These are phyloP conservation scores for Chondrosia reniformis DNA, from an alignment of 37 sponge, comb jelly and placozoan genomes.

Conservation along the genomic window DNA sequence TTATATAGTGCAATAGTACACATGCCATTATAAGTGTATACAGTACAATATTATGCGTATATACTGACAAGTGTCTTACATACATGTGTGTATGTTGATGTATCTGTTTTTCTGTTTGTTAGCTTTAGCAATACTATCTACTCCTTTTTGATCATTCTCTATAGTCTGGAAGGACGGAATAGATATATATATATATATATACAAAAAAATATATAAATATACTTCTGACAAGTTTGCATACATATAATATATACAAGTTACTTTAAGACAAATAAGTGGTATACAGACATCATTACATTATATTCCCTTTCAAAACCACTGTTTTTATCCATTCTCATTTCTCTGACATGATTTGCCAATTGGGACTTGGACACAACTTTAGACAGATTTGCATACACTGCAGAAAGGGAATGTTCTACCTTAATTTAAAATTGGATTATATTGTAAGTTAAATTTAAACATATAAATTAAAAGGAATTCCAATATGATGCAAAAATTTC, in stretches of 20 bases:
- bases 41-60: no score
- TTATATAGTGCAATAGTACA: no score
- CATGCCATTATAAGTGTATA: no score
- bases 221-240: no score
- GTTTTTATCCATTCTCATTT: background rate
- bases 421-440: no score
- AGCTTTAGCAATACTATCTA: background rate
- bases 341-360: background rate
- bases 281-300: background rate
- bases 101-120: constrained; percentile 8
- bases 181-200: background rate
- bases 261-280: background rate
- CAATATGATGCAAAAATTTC: no score
- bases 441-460: no score
- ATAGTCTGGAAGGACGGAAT: background rate
- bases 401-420: no score
- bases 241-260: background rate
- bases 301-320: constrained; percentile 9
- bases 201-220: no score
- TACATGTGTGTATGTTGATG: constrained; percentile 4
- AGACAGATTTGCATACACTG: no score
- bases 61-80: background rate
- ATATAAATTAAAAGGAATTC: no score
- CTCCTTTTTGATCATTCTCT: background rate
- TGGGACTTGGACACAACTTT: background rate